Base-by-base conservation (phyloP, 1,140 invertebrate genomes). In the Drosophila ambigua region DNA sequence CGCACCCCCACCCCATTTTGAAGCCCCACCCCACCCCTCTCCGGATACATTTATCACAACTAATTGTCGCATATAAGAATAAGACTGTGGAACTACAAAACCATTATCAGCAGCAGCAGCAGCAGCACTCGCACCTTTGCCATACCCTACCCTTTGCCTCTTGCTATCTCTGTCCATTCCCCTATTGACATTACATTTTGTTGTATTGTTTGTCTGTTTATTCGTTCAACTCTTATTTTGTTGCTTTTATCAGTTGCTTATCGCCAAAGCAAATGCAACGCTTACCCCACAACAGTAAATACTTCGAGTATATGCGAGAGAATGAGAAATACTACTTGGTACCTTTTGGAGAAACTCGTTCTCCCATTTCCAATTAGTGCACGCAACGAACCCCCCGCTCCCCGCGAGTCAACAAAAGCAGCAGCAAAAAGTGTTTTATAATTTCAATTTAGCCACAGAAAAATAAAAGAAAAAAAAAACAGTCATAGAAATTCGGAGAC, bases 341-440 rank as follows among this genome's bases (percentile, higher is more conserved):
- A 2, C 20, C 20, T 20, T 20, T 20, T 20, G 20, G 20, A 20
- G 23, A 39, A 11, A 39, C 13, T 24, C 59, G 26, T 43, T 82
- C 11, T 65, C 48, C 52, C 60, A 68, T 83, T 82, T 83, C 79
- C 79, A 83, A 83, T 83, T 83, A 83, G 80, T 76, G 79, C 66
- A 61, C 64, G 62, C 52, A 5, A 13, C 11, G 11, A 4, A 39
- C 2, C 9, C 1, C 1, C 28, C 26, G 2, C 53, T 0, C 60
- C 48, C 52, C 60, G 54, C 66, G 64, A 81, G 79, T 82, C 69
- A 82, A 82, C 73, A 79, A 31, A 24, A 54, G 28, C 28, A 31
- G 28, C 43, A 57, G 28, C 8, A 31, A 31, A 31, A 31, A 72
- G 62, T 58, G 51, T 23, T 79, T 62, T 66, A 74, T 74, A 83